Evolutionary conservation across 2,113 vertebrate species (phyloP), one percentile per base, ranked within the genome.

Genomic region (Apteryx owenii): DNA sequence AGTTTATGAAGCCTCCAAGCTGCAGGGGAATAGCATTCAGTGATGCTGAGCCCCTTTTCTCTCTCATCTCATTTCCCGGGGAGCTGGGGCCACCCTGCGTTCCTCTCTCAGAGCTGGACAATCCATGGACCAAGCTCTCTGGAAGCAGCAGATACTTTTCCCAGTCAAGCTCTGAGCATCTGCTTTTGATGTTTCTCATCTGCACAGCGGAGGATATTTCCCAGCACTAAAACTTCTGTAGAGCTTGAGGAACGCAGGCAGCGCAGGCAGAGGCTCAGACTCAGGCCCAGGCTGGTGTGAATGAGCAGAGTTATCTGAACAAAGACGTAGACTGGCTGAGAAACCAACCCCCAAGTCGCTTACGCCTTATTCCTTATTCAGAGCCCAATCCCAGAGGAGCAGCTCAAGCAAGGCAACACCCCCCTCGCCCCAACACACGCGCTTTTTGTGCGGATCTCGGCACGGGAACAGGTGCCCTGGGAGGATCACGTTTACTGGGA

Each of bases 191-290:
- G 46, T 23, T n/a, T 33, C n/a, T 66, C 50, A 15, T 1, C 3
- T 7, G 31, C 38, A 10, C 20, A 12, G 19, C 0, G 31, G 60
- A 16, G 0, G 0, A 1, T 5, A 1, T 13, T 16, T 64, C 6
- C 61, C 81, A 71, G 66, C 44, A 4, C 22, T 20, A 5, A 3
- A 0, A 18, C 26, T 26, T 56, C 73, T 29, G 12, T 5, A 33
- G 46, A 33, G 28, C 56, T 5, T 10, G 42, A 38, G 36, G 56
- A 5, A 25, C 38, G 36, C 11, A 23, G 58, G 28, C n/a, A 50
- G 50, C 3, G 22, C 5, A 66, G 58, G 11, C 42, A 1, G 1
- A 20, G 19, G 8, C 65, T 70, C 48, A 19, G 16, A 10, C 5
- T 70, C 48, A 19, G 16, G 12, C 5, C 36, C 19, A 8, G 66